phyloP scores from a whole-genome alignment of 1,140 invertebrate genomes.

The Cydia fagiglandana region DNA sequence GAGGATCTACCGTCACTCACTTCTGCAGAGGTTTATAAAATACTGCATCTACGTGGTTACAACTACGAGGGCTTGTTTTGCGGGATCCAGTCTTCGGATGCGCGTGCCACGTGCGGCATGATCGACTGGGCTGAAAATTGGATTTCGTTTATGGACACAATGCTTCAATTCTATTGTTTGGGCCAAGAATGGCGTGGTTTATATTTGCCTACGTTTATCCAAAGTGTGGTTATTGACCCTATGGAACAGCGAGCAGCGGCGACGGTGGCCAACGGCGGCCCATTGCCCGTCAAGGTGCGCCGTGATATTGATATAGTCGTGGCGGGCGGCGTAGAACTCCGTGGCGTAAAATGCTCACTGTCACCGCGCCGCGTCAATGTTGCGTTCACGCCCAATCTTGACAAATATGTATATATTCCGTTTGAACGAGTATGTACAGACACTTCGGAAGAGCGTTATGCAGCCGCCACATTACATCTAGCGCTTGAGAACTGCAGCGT shows the following conservation, averaged over 20 bases:
- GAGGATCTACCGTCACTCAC: constrained; percentile 81
- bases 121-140: constrained; percentile 93
- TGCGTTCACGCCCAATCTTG: constrained; percentile 88
- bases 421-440: constrained; percentile 85
- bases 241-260: constrained; percentile 80
- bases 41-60: constrained; percentile 94
- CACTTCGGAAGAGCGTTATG: constrained; percentile 80
- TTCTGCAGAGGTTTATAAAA: constrained; percentile 94
- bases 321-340: constrained; percentile 92
- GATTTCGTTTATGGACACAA: constrained; percentile 96
- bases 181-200: constrained; percentile 86
- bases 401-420: constrained; percentile 91
- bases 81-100: constrained; percentile 86
- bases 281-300: constrained; percentile 86
- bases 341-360: constrained; percentile 93
- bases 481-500: constrained; percentile 88
- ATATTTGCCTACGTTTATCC: constrained; percentile 92
- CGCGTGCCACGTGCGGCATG: constrained; percentile 82
- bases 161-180: constrained; percentile 95
- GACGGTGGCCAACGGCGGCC: constrained; percentile 67
- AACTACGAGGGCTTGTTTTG: constrained; percentile 94
- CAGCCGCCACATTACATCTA: constrained; percentile 84
- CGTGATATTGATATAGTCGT: constrained; percentile 88
- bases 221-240: constrained; percentile 91
- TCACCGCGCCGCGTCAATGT: constrained; percentile 89